Percentiles rank a stretch among this genome's conserved stretches.
Evolutionary conservation across 2,113 vertebrate species (phyloP).

Genomic region (Actenoides hombroni): DNA sequence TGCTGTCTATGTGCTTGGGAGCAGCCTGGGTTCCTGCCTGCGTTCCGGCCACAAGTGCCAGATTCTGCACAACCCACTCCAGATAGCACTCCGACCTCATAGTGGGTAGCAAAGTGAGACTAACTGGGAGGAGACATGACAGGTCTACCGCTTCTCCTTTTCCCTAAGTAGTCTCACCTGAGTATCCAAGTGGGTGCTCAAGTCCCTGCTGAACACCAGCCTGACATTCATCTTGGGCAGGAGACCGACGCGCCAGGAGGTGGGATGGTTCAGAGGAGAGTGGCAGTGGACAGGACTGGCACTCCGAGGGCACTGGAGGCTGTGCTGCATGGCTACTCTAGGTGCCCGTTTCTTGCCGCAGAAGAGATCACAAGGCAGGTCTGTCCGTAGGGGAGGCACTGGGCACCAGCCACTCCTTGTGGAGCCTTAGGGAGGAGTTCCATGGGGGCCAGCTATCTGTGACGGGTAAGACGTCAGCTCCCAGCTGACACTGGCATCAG

Average conservation of each 20-base stretch:
- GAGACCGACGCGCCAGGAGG: fast-evolving
- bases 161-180: background rate
- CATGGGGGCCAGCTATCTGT: fast-evolving
- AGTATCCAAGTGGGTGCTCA: background rate
- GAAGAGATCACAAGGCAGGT: background rate
- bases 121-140: fast-evolving
- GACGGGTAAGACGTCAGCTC: background rate
- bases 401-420: background rate
- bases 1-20: background rate
- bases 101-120: background rate
- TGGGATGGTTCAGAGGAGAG: background rate
- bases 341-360: background rate
- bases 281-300: background rate
- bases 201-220: background rate
- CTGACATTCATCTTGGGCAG: background rate
- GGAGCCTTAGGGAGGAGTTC: fast-evolving
- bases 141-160: background rate
- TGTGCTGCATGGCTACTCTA: background rate
- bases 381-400: fast-evolving
- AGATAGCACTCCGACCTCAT: fast-evolving
- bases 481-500: background rate
- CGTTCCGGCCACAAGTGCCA: fast-evolving
- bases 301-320: fast-evolving
- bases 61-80: background rate
- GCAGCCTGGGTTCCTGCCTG: background rate